Percentiles rank a stretch among this genome's conserved stretches.
Evolutionary conservation across 2,113 vertebrate species (phyloP).

Genomic region (Rallus limicola): DNA sequence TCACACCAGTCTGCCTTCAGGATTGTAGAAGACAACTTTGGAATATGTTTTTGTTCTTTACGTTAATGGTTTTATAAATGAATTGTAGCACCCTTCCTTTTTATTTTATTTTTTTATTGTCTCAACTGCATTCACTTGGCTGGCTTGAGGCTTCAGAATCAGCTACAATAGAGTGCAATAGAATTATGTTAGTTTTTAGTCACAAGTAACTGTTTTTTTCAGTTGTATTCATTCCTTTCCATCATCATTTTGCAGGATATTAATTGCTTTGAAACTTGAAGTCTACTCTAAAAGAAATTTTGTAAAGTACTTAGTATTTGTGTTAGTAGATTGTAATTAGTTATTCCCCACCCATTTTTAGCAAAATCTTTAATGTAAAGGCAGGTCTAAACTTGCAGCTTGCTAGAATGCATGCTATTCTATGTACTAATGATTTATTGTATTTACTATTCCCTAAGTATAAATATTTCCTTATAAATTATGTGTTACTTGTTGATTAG

Average conservation of each 20-base stretch:
- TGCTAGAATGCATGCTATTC: neutral
- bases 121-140: neutral
- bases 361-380: neutral
- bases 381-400: neutral
- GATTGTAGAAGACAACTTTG: neutral
- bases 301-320: neutral
- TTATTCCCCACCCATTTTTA: neutral
- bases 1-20: neutral
- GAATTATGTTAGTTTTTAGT: neutral
- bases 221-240: neutral
- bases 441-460: neutral
- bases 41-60: neutral
- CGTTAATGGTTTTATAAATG: neutral
- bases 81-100: neutral
- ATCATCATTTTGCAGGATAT: neutral
- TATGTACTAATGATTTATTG: neutral
- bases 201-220: neutral
- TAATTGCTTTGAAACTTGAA: neutral
- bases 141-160: neutral
- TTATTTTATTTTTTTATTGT: too few relatives aligned
- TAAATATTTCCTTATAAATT: neutral
- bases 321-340: neutral
- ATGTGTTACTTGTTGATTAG: neutral
- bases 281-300: neutral
- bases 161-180: neutral